A percentile compares a stretch with the other conserved stretches of the same genome.
Conservation (phyloP, 2,797 vertebrate genomes). For the Oophaga sylvatica region DNA sequence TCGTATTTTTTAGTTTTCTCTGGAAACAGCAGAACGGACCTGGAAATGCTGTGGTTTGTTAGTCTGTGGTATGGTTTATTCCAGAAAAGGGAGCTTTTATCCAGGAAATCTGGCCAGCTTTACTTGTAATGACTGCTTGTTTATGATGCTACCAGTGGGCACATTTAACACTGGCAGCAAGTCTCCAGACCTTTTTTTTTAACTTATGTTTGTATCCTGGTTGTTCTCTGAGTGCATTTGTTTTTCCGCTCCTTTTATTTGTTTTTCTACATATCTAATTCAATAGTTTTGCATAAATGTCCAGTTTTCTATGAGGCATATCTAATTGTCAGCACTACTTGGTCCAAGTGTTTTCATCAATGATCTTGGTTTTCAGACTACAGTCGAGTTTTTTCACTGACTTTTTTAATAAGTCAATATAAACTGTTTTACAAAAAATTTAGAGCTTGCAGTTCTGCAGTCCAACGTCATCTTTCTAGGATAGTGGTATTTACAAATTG, state of each 20-base stretch:
- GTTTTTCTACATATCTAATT: background rate
- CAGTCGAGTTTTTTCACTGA: background rate
- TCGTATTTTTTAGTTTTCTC: slow-evolving; percentile 30
- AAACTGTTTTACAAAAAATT: too few relatives aligned
- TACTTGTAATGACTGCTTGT: slow-evolving; percentile 50
- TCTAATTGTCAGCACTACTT: background rate
- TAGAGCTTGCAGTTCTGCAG: too few relatives aligned
- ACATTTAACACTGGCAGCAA: slow-evolving; percentile 25
- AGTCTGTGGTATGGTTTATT: slow-evolving; percentile 3
- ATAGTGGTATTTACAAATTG: background rate
- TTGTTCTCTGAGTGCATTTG: background rate
- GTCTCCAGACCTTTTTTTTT: background rate
- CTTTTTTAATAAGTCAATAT: background rate
- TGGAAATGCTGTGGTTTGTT: slow-evolving; percentile 6
- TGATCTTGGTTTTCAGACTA: background rate
- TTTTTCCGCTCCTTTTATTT: background rate
- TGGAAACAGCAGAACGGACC: slow-evolving; percentile 19
- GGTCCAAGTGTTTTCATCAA: background rate
- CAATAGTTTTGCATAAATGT: background rate
- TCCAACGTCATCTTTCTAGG: background rate
- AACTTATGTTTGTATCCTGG: background rate
- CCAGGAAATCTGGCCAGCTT: slow-evolving; percentile 47
- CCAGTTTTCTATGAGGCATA: background rate
- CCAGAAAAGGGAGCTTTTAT: slow-evolving; percentile 20
- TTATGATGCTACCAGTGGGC: slow-evolving; percentile 41